Evolutionary conservation across 2,888 invertebrate genomes (phyloP), one percentile per base, ranked within the genome.

Genomic region (Xanthostigma xanthostigma): DNA sequence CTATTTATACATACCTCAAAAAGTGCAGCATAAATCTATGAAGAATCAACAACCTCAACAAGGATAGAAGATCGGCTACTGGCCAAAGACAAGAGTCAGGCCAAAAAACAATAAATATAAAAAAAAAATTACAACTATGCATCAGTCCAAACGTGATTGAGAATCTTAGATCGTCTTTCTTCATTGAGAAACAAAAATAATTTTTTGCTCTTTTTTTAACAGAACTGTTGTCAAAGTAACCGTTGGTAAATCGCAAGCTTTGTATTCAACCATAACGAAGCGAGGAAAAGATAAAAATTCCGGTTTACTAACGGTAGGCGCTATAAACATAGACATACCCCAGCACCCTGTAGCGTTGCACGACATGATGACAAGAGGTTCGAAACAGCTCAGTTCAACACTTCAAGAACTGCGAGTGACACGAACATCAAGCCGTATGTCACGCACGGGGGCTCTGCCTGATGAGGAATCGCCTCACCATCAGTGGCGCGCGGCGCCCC

Each of bases 311-410:
- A 89, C 88, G 9, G 79, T 96, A 48, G 96, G 95, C 1, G 84
- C 86, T 11, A 84, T 96, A 1, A 81, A 88, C 53, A 84, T 96
- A 48, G 95, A 96, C 66, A 92, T 98, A 61, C 97, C 98, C 4
- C 96, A 97, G 68, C 96, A 97, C 71, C 97, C 97, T 0, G 94
- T 96, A 0, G 94, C 91, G 8, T 71, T 98, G 56, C 97, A 98
- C 68, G 96, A 95, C 45, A 96, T 98, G 86, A 94, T 98, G 80
- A 92, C 92, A 0, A 76, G 96, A 56, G 91, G 93, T 53, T 91
- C 92, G 52, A 84, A 92, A 55, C 91, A 95, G 61, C 72, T 96
- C 41, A 93, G 93, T 8, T 87, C 87, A 11, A 96, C 95, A 0
- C 69, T 96, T 47, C 94, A 94, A 76, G 89, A 91, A 68, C 65